These are phyloP conservation scores for Falco novaeseelandiae DNA, from an alignment of 2,797 vertebrate species.

Conservation along the genomic window DNA sequence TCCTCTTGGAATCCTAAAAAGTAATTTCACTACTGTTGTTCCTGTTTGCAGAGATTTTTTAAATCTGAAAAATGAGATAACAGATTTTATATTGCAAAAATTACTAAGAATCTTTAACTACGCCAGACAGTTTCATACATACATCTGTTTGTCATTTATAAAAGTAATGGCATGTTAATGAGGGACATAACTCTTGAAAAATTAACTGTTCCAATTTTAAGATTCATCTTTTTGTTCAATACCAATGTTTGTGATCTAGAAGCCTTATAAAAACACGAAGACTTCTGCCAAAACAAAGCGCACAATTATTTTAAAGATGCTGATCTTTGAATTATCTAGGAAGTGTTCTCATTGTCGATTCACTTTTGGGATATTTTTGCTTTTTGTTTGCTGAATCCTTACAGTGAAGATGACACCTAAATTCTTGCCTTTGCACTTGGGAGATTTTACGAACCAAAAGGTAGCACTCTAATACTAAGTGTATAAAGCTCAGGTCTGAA, in stretches of 20 bases:
- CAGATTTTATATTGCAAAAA: not conserved
- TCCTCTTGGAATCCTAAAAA: not conserved
- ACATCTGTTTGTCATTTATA: not conserved
- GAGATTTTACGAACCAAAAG: not conserved
- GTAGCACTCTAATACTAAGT: not conserved
- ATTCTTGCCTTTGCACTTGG: not conserved
- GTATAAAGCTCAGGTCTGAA: not conserved
- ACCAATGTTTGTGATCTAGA: not conserved
- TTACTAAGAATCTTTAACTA: not conserved
- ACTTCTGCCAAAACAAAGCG: not conserved
- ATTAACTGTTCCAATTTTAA: not conserved
- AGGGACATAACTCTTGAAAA: not conserved
- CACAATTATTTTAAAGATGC: not conserved
- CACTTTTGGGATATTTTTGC: not conserved
- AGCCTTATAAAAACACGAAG: not conserved
- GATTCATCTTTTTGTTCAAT: not conserved
- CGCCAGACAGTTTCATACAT: not conserved
- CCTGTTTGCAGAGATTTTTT: not conserved
- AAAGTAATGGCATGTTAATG: not conserved
- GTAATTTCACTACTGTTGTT: not conserved
- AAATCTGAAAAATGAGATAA: not conserved
- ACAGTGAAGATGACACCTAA: not conserved
- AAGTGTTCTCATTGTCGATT: not conserved
- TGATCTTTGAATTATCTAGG: not conserved
- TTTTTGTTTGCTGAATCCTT: not conserved